phyloP scores from a whole-genome alignment of 2,113 vertebrate genomes.

The human region DNA sequence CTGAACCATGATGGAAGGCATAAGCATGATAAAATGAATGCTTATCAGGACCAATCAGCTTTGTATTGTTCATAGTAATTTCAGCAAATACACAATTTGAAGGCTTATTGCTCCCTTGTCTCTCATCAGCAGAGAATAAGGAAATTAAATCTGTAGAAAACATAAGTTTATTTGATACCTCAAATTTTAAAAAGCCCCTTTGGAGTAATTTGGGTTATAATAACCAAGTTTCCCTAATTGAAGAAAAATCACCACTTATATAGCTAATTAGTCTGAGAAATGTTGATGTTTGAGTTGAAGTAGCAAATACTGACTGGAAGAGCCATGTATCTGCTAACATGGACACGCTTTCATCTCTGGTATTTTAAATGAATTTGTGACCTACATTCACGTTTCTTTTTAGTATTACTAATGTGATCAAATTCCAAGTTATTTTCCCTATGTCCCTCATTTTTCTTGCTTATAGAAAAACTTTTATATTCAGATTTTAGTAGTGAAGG shows the following conservation, averaged over 20 bases:
- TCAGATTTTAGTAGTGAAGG: not conserved
- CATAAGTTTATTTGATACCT: constrained; percentile 67
- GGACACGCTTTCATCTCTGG: not conserved
- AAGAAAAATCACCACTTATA: constrained; percentile 63
- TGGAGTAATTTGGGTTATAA: constrained; percentile 73
- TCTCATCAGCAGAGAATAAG: constrained; percentile 55
- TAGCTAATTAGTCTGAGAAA: constrained; percentile 80
- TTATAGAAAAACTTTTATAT: constrained; percentile 18
- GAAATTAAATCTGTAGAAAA: constrained; percentile 71
- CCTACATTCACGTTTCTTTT: constrained; percentile 9
- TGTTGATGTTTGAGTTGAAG: constrained; percentile 59
- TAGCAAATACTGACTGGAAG: not conserved
- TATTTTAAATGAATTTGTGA: not conserved
- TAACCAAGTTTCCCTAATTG: constrained; percentile 75
- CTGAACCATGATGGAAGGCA: not conserved
- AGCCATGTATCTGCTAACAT: not conserved
- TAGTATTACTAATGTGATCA: not conserved
- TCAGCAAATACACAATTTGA: constrained; percentile 62
- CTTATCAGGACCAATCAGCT: constrained; percentile 58
- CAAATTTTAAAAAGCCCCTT: constrained; percentile 73
- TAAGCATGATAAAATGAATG: constrained; percentile 18
- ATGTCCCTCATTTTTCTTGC: not conserved
- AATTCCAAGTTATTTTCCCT: constrained; percentile 23
- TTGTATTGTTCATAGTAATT: constrained; percentile 62
- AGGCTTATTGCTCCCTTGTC: constrained; percentile 62